These are phyloP conservation scores for Leptoteleia sp. DNA, from an alignment of 1,140 invertebrate genomes.

Conservation along the genomic window DNA sequence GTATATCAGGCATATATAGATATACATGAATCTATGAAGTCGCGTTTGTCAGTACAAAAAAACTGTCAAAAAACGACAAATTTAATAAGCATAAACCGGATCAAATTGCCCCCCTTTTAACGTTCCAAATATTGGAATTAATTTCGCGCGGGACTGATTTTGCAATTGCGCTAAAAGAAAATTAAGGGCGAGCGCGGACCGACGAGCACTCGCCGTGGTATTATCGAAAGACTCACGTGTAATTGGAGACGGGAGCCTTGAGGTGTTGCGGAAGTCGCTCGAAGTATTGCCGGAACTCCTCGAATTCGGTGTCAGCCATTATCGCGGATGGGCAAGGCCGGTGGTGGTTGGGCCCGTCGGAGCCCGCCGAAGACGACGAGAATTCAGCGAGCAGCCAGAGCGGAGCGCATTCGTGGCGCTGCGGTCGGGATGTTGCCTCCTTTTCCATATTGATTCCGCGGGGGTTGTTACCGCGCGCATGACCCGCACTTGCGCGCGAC, in stretches of 20 bases:
- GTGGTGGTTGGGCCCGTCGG: slow-evolving; percentile 57
- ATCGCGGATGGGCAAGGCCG: slow-evolving; percentile 43
- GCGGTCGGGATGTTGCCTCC: slow-evolving; percentile 53
- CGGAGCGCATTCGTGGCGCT: slow-evolving; percentile 62
- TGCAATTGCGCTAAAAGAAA: too few species aligned
- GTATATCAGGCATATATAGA: too few species aligned
- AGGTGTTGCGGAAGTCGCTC: slow-evolving; percentile 90
- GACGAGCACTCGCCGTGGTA: neutral
- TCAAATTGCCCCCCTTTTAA: too few species aligned
- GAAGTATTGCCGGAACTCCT: slow-evolving; percentile 93
- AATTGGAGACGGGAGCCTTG: slow-evolving; percentile 86
- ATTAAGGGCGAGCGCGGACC: slow-evolving; percentile 13
- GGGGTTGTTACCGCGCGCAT: slow-evolving; percentile 66
- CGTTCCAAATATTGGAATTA: too few species aligned
- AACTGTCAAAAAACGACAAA: too few species aligned
- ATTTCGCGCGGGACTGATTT: too few species aligned
- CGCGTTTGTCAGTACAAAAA: too few species aligned
- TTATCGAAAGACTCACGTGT: slow-evolving; percentile 83
- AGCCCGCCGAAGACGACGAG: slow-evolving; percentile 63
- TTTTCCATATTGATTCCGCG: slow-evolving; percentile 74
- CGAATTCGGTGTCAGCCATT: slow-evolving; percentile 95
- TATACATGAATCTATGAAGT: too few species aligned
- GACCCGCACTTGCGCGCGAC: slow-evolving; percentile 52
- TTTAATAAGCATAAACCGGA: too few species aligned
- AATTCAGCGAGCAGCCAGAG: slow-evolving; percentile 46